Conservation (phyloP, 2,888 invertebrate genomes). For the Dinocampus coccinellae region DNA sequence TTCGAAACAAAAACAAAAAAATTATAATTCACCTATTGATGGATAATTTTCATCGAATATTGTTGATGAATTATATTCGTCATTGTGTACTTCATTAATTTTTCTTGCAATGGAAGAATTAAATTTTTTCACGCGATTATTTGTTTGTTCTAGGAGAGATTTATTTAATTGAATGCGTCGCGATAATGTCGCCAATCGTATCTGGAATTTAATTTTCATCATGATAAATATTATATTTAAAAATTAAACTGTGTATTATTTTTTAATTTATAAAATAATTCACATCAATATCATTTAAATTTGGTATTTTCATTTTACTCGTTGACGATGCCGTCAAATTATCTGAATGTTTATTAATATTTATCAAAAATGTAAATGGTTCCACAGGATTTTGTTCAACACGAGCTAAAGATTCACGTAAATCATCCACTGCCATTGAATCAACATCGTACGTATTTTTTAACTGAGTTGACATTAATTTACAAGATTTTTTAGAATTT, state of each 20-base stretch:
- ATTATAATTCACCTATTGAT: neutral
- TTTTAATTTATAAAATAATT: slow-evolving; percentile 4
- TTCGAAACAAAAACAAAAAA: neutral
- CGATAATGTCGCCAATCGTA: slow-evolving; percentile 69
- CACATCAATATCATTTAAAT: slow-evolving; percentile 52
- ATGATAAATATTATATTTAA: neutral
- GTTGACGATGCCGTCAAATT: neutral
- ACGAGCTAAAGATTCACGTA: slow-evolving; percentile 42
- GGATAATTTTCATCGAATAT: neutral
- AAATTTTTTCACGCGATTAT: slow-evolving; percentile 70
- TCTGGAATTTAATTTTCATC: slow-evolving; percentile 33
- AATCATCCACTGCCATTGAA: slow-evolving; percentile 37
- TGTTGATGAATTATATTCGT: neutral
- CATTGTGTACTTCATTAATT: neutral
- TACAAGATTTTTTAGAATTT: neutral
- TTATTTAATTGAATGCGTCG: slow-evolving; percentile 70
- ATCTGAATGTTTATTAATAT: slow-evolving; percentile 37
- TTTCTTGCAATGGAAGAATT: slow-evolving; percentile 43
- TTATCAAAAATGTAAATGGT: slow-evolving; percentile 48
- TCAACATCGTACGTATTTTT: slow-evolving; percentile 38
- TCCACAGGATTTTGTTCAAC: slow-evolving; percentile 43
- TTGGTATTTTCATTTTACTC: slow-evolving; percentile 18
- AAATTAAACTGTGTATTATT: neutral
- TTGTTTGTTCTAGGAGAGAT: slow-evolving; percentile 70
- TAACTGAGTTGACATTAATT: slow-evolving; percentile 6